Percentiles rank a stretch among this genome's conserved stretches.
Conservation (phyloP, 2,113 vertebrate species). For the Microtus oregoni region DNA sequence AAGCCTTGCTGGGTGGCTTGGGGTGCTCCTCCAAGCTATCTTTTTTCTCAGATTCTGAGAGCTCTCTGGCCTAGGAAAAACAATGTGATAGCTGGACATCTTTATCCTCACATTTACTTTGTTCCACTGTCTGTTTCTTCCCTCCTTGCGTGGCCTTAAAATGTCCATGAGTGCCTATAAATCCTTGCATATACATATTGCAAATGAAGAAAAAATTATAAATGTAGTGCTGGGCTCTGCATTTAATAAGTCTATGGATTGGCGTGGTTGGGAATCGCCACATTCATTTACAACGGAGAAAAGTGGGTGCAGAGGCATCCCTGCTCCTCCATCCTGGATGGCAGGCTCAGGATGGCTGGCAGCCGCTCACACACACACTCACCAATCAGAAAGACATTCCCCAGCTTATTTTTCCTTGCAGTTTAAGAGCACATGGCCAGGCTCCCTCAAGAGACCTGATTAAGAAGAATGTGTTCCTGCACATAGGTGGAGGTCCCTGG, state of each 20-base stretch:
- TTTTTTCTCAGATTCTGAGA: constrained; percentile 56
- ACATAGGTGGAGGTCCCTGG: background rate
- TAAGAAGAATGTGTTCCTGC: constrained; percentile 4
- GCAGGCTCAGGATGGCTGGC: background rate
- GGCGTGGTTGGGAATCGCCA: background rate
- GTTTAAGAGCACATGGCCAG: background rate
- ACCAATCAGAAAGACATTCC: background rate
- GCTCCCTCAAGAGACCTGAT: background rate
- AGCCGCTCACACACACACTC: no score
- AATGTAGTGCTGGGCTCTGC: background rate
- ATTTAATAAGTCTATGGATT: constrained; percentile 61
- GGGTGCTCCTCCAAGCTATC: background rate
- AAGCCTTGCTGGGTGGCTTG: constrained; percentile 21
- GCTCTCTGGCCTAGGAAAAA: constrained; percentile 60
- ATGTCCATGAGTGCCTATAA: constrained; percentile 19
- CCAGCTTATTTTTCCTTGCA: background rate
- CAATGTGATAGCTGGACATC: constrained; percentile 47
- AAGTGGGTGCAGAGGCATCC: no score
- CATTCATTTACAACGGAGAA: constrained; percentile 39
- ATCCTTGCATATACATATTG: constrained; percentile 21
- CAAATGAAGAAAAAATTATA: constrained; percentile 56
- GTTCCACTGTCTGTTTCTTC: constrained; percentile 63
- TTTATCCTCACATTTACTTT: constrained; percentile 54
- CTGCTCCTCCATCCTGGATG: background rate
- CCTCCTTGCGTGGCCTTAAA: constrained; percentile 64